Base-by-base conservation (phyloP, 1,140 invertebrate genomes). In the Goniozus legneri region DNA sequence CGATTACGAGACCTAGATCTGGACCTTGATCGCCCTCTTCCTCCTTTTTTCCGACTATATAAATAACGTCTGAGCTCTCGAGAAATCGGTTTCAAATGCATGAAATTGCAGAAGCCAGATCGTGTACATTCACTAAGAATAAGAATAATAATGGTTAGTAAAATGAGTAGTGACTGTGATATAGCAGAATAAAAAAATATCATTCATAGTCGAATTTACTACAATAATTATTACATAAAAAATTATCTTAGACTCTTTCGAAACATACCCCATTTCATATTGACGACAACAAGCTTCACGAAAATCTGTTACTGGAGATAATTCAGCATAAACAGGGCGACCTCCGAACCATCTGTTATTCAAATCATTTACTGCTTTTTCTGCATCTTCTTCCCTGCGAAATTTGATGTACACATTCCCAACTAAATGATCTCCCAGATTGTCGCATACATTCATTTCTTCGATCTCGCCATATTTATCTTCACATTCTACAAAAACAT, bases 401-500 rank as follows among this genome's bases (percentile, higher is more conserved):
- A 98, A 99, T 87, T 97, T 97, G 34, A 97, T 95, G 73, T 97
- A 97, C 31, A 97, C 95, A 83, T 98, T 98, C 43, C 96, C 96
- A 37, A 98, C 95, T 27, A 99, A 78, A 74, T 98, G 96, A 73
- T 99, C 96, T 22, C 95, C 95, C 38, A 99, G 81, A 76, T 99
- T 99, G 73, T 99, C 96, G 80, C 96, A 99, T 15, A 99, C 95
- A 79, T 98, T 98, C 95, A 98, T 98, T 76, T 99, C 96, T 79
- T 98, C 96, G 64, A 98, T 98, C 77, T 98, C 95, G 1, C 95
- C 96, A 81, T 98, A 99, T 80, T 97, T 97, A 63, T 97, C 93
- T 77, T 98, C 95, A 68, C 95, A 89, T 76, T 99, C 96, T 3
- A 95, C 89, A 80, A 98, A 98, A 4, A 98, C 93, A 80, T 99